Base-by-base conservation (phyloP, 2,888 invertebrate genomes). In the Rosalia funebris region DNA sequence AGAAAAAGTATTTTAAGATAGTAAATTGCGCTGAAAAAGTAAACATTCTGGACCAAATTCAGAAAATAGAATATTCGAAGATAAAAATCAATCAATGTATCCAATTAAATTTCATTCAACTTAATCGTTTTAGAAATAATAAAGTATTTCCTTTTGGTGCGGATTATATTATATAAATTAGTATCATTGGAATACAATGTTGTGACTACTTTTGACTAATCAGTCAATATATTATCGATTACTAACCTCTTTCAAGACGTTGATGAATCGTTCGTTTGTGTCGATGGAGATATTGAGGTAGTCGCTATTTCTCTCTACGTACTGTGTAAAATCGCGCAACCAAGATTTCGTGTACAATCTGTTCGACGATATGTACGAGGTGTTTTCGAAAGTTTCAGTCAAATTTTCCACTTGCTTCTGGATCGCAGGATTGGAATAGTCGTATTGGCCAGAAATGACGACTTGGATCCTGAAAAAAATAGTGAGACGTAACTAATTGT, bases 321-420 rank as follows among this genome's bases (percentile, higher is more conserved):
- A 94, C 50, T 89, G 88, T 0, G 92, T 83, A 75, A 93, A 95
- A 17, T 91, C 90, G 57, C 95, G 84, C 17, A 95, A 82, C 95
- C 95, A 96, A 0, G 93, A 95, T 80, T 95, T 94, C 0, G 95
- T 93, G 77, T 93, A 93, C 0, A 92, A 79, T 0, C 91, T 88
- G 36, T 88, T 89, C 1, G 91, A 90, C 1, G 53, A 68, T 56
- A 94, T 89, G 78, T 90, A 95, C 0, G 89, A 87, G 0, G 92
- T 92, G 61, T 89, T 89, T 78, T 95, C 95, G 65, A 95, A 84
- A 17, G 85, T 87, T 67, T 87, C 86, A 0, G 93, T 91, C 60
- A 95, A 81, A 52, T 87, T 85, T 80, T 95, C 94, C 19, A 95
- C 87, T 82, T 91, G 87, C n/a, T 86, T 82, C 78, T 95, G 94